phyloP scores from a whole-genome alignment of 2,888 invertebrate species.

The Argyra leucocephala region DNA sequence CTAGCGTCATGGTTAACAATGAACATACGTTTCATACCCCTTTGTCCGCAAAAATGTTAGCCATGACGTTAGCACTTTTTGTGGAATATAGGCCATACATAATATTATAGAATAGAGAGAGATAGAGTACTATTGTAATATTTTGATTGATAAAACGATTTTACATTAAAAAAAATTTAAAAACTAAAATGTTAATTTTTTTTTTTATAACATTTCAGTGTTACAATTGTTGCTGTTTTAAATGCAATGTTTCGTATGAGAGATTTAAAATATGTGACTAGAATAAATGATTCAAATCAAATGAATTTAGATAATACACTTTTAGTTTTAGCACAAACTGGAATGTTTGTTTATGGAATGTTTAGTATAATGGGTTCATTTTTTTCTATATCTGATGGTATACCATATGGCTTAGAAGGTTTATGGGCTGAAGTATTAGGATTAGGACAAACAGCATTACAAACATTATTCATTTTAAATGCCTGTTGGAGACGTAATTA shows the following conservation, averaged over 20 bases:
- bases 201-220: background rate
- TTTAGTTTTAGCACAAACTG: slow-evolving; percentile 76
- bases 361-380: slow-evolving; percentile 66
- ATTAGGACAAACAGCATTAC: slow-evolving; percentile 66
- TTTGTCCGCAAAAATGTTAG: too few relatives aligned
- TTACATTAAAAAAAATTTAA: background rate
- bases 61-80: too few relatives aligned
- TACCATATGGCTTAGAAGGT: slow-evolving; percentile 49
- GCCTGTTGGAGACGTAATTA: slow-evolving; percentile 65
- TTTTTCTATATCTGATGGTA: slow-evolving; percentile 39
- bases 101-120: too few relatives aligned
- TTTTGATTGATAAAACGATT: too few relatives aligned
- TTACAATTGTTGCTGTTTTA: background rate
- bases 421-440: slow-evolving; percentile 65
- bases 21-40: too few relatives aligned
- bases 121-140: too few relatives aligned
- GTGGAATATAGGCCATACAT: too few relatives aligned
- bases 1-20: too few relatives aligned
- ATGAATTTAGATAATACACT: slow-evolving; percentile 63
- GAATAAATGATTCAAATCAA: slow-evolving; percentile 43
- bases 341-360: slow-evolving; percentile 78
- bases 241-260: slow-evolving; percentile 59
- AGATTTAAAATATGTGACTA: slow-evolving; percentile 49
- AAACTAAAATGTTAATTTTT: background rate
- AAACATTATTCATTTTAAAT: slow-evolving; percentile 68